Conservation (phyloP, 2,113 vertebrate genomes). For the Anhinga rufa region DNA sequence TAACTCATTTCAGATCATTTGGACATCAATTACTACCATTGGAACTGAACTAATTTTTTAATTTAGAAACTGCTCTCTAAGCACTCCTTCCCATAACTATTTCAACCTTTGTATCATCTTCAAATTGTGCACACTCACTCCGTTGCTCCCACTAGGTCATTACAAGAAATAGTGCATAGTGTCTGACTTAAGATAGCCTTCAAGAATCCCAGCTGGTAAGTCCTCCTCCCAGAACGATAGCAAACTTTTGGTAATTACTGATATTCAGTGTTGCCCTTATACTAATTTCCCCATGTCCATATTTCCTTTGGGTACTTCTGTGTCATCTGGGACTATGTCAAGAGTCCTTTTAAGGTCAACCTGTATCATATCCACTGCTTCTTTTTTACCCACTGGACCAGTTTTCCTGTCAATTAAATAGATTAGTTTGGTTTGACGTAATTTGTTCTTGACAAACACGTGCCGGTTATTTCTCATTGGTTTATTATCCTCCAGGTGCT, state of each 20-base stretch:
- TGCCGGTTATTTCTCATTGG: neutral
- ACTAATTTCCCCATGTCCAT: neutral
- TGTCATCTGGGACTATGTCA: neutral
- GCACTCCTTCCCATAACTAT: neutral
- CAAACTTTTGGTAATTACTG: neutral
- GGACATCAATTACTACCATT: conserved; percentile 12
- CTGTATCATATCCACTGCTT: neutral
- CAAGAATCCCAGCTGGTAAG: neutral
- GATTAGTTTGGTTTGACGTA: neutral
- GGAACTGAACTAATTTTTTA: neutral
- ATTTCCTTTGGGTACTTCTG: neutral
- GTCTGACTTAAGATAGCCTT: neutral
- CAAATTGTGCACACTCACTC: neutral
- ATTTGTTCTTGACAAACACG: neutral
- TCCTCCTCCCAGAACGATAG: neutral
- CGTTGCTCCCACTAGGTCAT: neutral
- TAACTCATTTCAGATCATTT: conserved; percentile 20
- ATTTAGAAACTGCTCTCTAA: conserved; percentile 31
- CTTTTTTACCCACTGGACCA: neutral
- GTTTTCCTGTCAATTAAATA: neutral
- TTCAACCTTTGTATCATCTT: neutral
- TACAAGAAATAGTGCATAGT: neutral
- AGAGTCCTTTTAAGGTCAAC: neutral
- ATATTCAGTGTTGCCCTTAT: neutral
- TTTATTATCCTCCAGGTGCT: neutral